Conservation (phyloP, 2,888 invertebrate species). For the Microctonus aethiopoides region DNA sequence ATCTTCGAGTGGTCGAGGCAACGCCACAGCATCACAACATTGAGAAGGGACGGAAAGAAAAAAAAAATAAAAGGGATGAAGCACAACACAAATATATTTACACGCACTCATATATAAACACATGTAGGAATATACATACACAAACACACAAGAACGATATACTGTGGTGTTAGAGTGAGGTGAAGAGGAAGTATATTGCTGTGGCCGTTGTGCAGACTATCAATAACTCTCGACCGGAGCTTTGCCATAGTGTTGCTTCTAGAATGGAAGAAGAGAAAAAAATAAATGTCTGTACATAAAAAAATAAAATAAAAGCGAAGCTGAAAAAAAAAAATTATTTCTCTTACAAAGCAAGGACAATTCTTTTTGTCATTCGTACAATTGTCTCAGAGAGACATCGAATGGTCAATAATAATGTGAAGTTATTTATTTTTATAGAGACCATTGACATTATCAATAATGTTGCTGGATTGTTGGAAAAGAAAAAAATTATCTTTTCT, state of each 20-base stretch:
- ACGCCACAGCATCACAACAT: conserved; percentile 1
- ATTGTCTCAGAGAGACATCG: background rate
- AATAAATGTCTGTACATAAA: background rate
- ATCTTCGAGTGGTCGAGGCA: conserved; percentile 18
- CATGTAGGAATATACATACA: background rate
- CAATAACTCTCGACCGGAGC: conserved; percentile 14
- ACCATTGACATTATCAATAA: too few relatives aligned
- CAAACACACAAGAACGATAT: background rate
- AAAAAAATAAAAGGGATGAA: background rate
- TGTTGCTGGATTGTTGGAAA: too few relatives aligned
- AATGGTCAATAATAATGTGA: background rate
- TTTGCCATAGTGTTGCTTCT: background rate
- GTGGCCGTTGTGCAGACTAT: background rate
- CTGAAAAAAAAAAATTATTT: background rate
- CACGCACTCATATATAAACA: background rate
- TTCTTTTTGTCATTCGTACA: background rate
- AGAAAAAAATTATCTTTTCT: background rate
- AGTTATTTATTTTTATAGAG: background rate
- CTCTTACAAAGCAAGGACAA: background rate
- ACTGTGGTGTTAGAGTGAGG: background rate
- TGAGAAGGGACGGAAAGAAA: background rate
- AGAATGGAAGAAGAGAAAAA: background rate
- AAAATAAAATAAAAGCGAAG: background rate
- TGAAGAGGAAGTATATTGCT: conserved; percentile 11
- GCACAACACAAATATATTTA: background rate